Evolutionary conservation across 2,888 invertebrate species (phyloP).

Genomic region (Ectropis crepuscularia): DNA sequence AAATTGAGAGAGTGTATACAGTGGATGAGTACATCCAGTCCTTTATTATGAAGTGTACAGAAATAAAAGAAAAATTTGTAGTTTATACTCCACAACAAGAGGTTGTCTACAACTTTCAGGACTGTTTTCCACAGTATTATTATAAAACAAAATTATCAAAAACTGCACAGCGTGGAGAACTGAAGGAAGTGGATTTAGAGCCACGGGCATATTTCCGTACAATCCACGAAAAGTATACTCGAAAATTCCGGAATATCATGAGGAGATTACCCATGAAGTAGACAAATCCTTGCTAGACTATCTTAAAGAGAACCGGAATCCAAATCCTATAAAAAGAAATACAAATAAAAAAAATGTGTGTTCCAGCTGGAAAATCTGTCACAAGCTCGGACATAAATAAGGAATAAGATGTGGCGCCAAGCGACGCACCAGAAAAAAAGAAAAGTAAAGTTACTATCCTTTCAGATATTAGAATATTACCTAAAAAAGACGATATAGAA

Average conservation of each 20-base stretch:
- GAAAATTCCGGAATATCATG: not conserved
- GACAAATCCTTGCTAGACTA: not conserved
- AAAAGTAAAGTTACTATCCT: not conserved
- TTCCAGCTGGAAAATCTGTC: not conserved
- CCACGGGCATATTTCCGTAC: not conserved
- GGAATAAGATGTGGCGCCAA: not conserved
- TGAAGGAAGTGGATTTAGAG: constrained; percentile 5
- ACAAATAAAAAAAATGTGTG: not conserved
- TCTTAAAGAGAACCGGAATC: not conserved
- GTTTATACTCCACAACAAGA: constrained; percentile 3
- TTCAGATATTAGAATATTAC: not conserved
- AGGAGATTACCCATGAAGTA: not conserved
- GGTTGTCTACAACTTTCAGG: constrained; percentile 9
- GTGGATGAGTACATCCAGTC: constrained; percentile 27
- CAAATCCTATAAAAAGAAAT: not conserved
- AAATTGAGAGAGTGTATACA: constrained; percentile 30
- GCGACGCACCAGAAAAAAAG: not conserved
- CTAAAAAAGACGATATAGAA: not conserved
- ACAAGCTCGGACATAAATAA: not conserved
- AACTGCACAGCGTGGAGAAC: constrained; percentile 11
- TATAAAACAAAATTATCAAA: constrained; percentile 10
- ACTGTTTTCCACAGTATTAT: constrained; percentile 14
- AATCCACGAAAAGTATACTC: not conserved
- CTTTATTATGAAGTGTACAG: constrained; percentile 26
- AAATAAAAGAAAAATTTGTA: constrained; percentile 21